Evolutionary conservation across 2,888 invertebrate species (phyloP), one percentile per base, ranked within the genome.

Genomic region (Nemapogon koenigi): DNA sequence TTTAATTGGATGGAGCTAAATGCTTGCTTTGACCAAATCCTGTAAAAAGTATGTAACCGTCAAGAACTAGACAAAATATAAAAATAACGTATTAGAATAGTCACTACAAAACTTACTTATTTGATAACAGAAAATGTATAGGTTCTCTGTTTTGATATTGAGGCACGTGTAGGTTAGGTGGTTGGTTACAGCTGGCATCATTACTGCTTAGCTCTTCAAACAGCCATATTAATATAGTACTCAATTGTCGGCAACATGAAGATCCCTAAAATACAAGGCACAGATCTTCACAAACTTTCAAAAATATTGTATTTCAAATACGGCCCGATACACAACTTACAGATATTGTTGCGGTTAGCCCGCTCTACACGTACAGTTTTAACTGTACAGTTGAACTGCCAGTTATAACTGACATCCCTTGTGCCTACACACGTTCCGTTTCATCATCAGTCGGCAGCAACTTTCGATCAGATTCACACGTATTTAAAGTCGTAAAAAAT

Each of bases 241-340:
- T 81, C 45, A 85, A 62, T 52, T 85, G 84, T 2, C 82, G 79
- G 41, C 81, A 82, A 54, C 85, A 85, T 10, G 83, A 83, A 17
- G 85, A 53, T 3, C 83, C 83, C 66, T 84, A 55, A 2, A 46
- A 22, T 29, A 28, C 18, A n/a, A n/a, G n/a, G n/a, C n/a, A n/a
- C n/a, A n/a, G n/a, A n/a, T n/a, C n/a, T n/a, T n/a, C n/a, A n/a
- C n/a, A n/a, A n/a, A n/a, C n/a, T n/a, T n/a, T n/a, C n/a, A n/a
- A n/a, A n/a, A n/a, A n/a, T n/a, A n/a, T n/a, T n/a, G n/a, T n/a
- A n/a, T n/a, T n/a, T n/a, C n/a, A n/a, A n/a, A n/a, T n/a, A n/a
- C n/a, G n/a, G n/a, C n/a, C n/a, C n/a, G n/a, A n/a, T n/a, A n/a
- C n/a, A n/a, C n/a, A n/a, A n/a, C n/a, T n/a, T n/a, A n/a, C n/a